phyloP scores from a whole-genome alignment of 2,888 invertebrate genomes.

The Amorpha juglandis region DNA sequence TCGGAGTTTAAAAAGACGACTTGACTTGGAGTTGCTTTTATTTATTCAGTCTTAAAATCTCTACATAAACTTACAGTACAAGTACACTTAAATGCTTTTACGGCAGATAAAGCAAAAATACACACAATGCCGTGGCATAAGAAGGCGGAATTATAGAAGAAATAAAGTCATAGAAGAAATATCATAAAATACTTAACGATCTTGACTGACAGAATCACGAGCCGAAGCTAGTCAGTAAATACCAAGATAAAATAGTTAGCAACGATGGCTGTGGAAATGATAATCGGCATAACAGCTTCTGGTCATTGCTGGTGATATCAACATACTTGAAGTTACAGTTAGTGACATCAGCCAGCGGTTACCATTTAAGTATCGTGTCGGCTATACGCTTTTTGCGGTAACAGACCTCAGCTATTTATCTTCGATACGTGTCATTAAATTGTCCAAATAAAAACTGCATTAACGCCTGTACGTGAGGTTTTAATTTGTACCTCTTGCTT shows the following conservation, averaged over 20 bases:
- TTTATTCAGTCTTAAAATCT: no score
- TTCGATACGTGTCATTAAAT: slow-evolving; percentile 55
- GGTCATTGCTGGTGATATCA: slow-evolving; percentile 47
- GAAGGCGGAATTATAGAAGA: background rate
- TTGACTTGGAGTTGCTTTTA: no score
- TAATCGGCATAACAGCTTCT: slow-evolving; percentile 51
- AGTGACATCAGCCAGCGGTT: slow-evolving; percentile 61
- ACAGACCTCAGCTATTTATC: slow-evolving; percentile 53
- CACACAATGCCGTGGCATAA: background rate
- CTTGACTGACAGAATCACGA: background rate
- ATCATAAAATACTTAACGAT: no score
- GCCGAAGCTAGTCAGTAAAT: background rate
- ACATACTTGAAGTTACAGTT: slow-evolving; percentile 58
- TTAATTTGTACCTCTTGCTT: slow-evolving; percentile 61
- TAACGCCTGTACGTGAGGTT: slow-evolving; percentile 52
- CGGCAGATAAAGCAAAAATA: no score
- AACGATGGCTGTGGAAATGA: slow-evolving; percentile 43
- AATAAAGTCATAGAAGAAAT: background rate
- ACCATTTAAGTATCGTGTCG: slow-evolving; percentile 59
- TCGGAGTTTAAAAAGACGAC: no score
- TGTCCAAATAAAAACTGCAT: slow-evolving; percentile 67
- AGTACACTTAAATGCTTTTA: no score
- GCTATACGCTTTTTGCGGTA: slow-evolving; percentile 54
- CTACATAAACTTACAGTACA: no score
- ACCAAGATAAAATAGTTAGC: slow-evolving; percentile 30